Evolutionary conservation across 2,797 vertebrate genomes (phyloP), one percentile per base, ranked within the genome.

Genomic region (Squalus acanthias): DNA sequence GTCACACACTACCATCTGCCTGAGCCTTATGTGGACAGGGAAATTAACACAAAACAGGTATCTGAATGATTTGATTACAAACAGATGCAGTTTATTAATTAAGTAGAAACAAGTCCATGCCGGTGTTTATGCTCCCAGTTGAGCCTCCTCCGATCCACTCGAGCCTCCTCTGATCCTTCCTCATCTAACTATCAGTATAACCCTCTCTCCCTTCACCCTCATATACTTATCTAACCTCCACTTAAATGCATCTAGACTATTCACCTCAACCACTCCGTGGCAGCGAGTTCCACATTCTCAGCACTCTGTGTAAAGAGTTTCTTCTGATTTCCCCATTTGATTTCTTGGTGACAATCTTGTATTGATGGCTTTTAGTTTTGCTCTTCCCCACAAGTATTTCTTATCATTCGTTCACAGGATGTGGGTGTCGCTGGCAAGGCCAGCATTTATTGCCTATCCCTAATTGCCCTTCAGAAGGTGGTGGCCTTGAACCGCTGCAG

Each of bases 1-100:
- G 63, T 97, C 74, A 99, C 98, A 0, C 98, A 97, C 96, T 98
- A 98, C 96, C 99, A 99, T 97, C 97, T 99, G 97, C 97, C 97
- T 0, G 97, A 98, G 72, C 97, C 97, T 29, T 96, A 97, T 0
- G 98, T 98, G 97, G 98, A 98, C 97, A 97, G 98, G 97, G 98
- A 98, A 97, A 96, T n/a, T 0, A 96, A 97, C 0, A 96, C 96
- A 17, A 46, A 97, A 3, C 98, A 99, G 98, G 99, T 99, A 97
- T 39, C 67, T 95, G 22, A 95, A 24, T 67, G 13, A 94, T 69
- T 26, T 74, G 50, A 74, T 74, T 53, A 39, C 46, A 53, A 72
- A 6, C 12, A 29, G 93, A 20, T 65, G 29, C 24, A n/a, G 24
- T 53, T 72, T 65, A 85, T 72, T 53, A 29, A 67, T 67, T n/a